A percentile compares a stretch with the other conserved stretches of the same genome.
Evolutionary conservation across 2,888 invertebrate species (phyloP).

Genomic region (Hololepta plana): DNA sequence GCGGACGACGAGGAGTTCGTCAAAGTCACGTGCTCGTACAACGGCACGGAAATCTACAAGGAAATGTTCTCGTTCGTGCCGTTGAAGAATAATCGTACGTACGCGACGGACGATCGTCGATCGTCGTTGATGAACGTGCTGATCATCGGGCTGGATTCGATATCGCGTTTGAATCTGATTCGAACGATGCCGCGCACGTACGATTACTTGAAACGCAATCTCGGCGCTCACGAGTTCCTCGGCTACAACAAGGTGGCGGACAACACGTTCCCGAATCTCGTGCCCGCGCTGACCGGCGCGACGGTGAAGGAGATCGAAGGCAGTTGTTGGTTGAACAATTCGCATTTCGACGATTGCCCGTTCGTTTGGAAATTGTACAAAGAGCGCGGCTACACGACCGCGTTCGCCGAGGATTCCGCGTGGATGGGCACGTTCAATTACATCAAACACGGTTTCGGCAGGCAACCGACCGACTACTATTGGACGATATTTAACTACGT

Average conservation of each 20-base stretch:
- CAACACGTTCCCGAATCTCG: constrained; percentile 83
- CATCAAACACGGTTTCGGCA: constrained; percentile 52
- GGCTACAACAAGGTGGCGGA: constrained; percentile 91
- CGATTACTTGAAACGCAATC: constrained; percentile 33
- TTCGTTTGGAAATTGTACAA: constrained; percentile 73
- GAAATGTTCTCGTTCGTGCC: constrained; percentile 52
- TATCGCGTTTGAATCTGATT: constrained; percentile 70
- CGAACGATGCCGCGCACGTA: constrained; percentile 65
- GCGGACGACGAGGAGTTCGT: constrained; percentile 44
- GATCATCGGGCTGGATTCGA: constrained; percentile 67
- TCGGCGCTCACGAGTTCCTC: constrained; percentile 56
- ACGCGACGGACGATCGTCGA: constrained; percentile 5
- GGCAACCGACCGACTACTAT: constrained; percentile 75
- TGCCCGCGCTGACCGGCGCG: constrained; percentile 60
- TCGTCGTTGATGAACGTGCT: constrained; percentile 40
- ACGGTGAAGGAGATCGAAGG: constrained; percentile 42
- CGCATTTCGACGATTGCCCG: constrained; percentile 58
- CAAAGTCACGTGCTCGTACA: constrained; percentile 39
- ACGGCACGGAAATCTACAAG: constrained; percentile 35
- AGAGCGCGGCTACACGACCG: constrained; percentile 52
- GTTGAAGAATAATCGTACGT: constrained; percentile 20
- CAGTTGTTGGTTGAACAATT: constrained; percentile 37
- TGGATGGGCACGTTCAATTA: constrained; percentile 68
- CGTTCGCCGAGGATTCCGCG: constrained; percentile 70
- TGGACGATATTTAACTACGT: constrained; percentile 54